Conservation (phyloP, 1,140 invertebrate species). For the Penaeus indicus region DNA sequence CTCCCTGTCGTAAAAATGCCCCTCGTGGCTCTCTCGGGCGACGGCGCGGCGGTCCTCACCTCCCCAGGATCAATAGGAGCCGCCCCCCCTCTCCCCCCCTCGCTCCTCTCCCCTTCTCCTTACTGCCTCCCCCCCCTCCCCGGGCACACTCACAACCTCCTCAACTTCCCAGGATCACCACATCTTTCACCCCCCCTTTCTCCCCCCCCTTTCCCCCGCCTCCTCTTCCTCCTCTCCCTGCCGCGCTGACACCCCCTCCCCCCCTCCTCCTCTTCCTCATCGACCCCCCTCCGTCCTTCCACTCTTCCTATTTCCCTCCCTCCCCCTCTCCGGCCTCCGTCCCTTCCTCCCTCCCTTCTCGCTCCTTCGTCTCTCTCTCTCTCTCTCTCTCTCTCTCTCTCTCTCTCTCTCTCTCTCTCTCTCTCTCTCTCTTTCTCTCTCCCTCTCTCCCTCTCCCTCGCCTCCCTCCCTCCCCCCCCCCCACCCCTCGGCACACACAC, state of each 20-base stretch:
- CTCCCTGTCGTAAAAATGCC: constrained; percentile 4
- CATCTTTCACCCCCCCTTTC: too few species aligned
- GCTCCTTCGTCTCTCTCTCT: too few species aligned
- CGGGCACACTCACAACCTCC: not conserved
- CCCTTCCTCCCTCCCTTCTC: too few species aligned
- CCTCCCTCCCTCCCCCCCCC: too few species aligned
- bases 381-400: too few species aligned
- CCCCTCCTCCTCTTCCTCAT: constrained; percentile 64
- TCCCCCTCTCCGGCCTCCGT: not conserved
- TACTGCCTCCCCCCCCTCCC: not conserved
- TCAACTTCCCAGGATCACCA: too few species aligned
- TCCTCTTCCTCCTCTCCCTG: too few species aligned
- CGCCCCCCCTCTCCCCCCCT: constrained; percentile 8
- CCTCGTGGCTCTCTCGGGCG: constrained; percentile 16
- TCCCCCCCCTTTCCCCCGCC: too few species aligned
- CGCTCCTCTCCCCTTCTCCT: not conserved
- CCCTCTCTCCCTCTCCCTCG: too few species aligned
- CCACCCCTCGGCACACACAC: too few species aligned
- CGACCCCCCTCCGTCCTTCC: not conserved
- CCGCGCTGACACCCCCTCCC: constrained; percentile 70
- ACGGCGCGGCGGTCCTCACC: constrained; percentile 18
- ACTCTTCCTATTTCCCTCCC: not conserved
- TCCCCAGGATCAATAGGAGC: constrained; percentile 28
- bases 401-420: too few species aligned
- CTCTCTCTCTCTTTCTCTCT: too few species aligned